Base-by-base conservation (phyloP, 2,888 invertebrate species). In the Tetragnatha montana region DNA sequence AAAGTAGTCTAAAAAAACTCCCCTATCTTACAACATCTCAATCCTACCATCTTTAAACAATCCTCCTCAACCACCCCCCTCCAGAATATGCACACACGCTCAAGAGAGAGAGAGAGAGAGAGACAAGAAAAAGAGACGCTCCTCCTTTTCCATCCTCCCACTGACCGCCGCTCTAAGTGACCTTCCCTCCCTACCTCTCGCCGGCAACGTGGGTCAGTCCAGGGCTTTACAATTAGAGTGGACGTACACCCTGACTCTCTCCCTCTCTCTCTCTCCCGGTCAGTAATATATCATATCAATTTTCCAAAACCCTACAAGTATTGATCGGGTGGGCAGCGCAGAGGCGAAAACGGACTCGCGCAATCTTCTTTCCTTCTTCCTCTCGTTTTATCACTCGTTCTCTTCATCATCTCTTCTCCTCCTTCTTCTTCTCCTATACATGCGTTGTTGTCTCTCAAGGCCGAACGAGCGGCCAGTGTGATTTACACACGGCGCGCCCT, bases 211-310 rank as follows among this genome's bases (percentile, higher is more conserved):
- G 89, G 78, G 89, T 81, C 87, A 86, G 81, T 69, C 89, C 89
- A 83, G 60, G 86, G 89, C 89, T 90, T 90, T 90, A 90, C 89
- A 90, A 90, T 90, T 90, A 87, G 86, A 90, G 86, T 87, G 87
- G 89, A 70, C 83, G 75, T 69, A 49, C 8, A 70, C 35, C 69
- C 60, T 68, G 74, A 21, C 84, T 84, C 68, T 49, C 82, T 49
- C 85, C 22, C 86, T 21, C 83, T 47, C 80, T 21, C 80, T 78
- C 47, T 73, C 88, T 60, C 76, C 71, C 73, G 83, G 83, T 83
- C 90, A 87, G 90, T 90, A 87, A 91, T 91, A 91, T 88, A 91
- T 91, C 91, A 91, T 91, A 91, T 91, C 91, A 91, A 91, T 91
- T 91, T 91, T 91, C 91, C 91, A 91, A 91, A 91, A 91, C 91